These are phyloP conservation scores for Sturnira hondurensis DNA, from an alignment of 2,113 vertebrate species.

Conservation along the genomic window DNA sequence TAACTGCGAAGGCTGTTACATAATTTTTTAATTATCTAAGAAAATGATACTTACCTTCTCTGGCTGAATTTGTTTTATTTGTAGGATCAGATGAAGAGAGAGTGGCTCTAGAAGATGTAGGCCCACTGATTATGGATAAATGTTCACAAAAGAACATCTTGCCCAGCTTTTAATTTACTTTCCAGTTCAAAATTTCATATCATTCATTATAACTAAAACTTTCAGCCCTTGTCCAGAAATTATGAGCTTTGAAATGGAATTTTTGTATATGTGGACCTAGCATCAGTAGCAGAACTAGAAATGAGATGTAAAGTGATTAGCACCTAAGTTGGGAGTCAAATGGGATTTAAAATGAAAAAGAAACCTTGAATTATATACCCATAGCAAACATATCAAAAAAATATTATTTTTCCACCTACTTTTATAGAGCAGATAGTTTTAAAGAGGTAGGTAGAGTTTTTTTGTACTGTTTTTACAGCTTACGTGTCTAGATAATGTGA, in stretches of 20 bases:
- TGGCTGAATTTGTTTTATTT: neutral
- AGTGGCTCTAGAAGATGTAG: neutral
- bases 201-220: constrained; percentile 1
- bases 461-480: neutral
- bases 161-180: neutral
- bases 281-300: neutral
- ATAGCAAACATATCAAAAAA: neutral
- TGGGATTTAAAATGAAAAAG: neutral
- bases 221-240: neutral
- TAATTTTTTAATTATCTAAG: constrained; percentile 12
- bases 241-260: neutral
- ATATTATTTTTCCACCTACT: neutral
- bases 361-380: neutral
- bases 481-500: neutral
- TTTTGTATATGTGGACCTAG: neutral
- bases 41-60: neutral
- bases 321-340: neutral
- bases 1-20: neutral
- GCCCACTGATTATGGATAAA: neutral
- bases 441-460: neutral
- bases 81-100: neutral
- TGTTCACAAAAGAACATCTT: neutral
- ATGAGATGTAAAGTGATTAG: neutral
- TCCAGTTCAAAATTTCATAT: neutral
- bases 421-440: constrained; percentile 1